Evolutionary conservation across 53 echinoderm and acorn worm species (phyloP), one percentile per base, ranked within the genome.

Genomic region (Luidia sarsii): DNA sequence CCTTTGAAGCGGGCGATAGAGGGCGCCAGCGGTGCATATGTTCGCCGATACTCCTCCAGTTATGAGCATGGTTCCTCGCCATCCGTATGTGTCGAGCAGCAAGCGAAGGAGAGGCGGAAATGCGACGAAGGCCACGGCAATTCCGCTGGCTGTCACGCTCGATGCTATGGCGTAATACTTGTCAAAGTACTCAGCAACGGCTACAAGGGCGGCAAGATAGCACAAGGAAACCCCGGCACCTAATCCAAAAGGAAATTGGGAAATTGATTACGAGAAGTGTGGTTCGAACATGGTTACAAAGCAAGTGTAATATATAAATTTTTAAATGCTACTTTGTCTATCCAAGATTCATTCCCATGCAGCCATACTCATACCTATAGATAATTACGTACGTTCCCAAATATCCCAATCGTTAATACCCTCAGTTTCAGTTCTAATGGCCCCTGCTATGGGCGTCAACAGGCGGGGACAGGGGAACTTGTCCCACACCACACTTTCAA

Each of bases 61-160:
- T 23, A 86, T 29, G 13, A 86, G 68, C 67, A 86, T 67, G 33
- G 80, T 68, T 16, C 86, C 86, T 2, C 86, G 54, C 86, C 86
- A 86, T 0, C 86, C 80, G 24, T 59, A 80, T 54, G 27, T 20
- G 14, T 80, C 59, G 55, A 86, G 55, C 11, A 86, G 68, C 3
- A 71, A 22, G 23, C 22, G 71, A 15, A 71, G 39, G 15, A 71
- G 53, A 53, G 54, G 71, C 36, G 71, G 71, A 15, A 16, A 36
- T 37, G 53, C 71, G 34, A 71, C 14, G 2, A 51, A 35, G 36
- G 13, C 20, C 7, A 33, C 15, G 36, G 52, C 39, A 13, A 13
- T 22, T 33, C 71, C 71, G 19, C 35, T 22, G 16, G 24, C 22
- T 16, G 20, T 22, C 3, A 71, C 18, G 3, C 71, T 37, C 19